Evolutionary conservation across 2,888 invertebrate species (phyloP), one percentile per base, ranked within the genome.

Genomic region (Petrolisthes cinctipes): DNA sequence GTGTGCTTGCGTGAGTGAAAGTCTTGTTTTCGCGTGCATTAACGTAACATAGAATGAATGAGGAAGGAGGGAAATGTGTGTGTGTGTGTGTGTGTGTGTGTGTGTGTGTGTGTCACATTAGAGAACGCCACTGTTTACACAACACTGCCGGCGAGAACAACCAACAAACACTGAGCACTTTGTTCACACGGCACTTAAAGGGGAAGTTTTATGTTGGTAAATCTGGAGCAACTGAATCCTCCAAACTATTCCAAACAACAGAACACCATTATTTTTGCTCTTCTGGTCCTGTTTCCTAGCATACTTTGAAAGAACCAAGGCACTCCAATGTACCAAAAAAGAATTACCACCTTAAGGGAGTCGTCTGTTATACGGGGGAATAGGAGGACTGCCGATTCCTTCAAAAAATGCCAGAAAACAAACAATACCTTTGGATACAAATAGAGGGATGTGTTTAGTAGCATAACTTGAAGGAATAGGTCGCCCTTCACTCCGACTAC

Each of bases 81-180:
- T 56, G 54, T 73, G 56, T 51, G 53, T 54, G 11, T 57, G 75
- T 68, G 51, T 82, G 53, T 53, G 71, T 68, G 51, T 71, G 51
- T 82, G 53, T 82, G 51, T 82, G 17, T 82, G 51, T 37, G 51
- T 71, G 53, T 82, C 17, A n/a, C 6, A 71, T 5, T 82, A 9
- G 23, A 17, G 6, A 54, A 7, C n/a, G 81, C n/a, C 9, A 23
- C 23, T 82, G 68, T 82, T 66, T 82, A 68, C 68, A 68, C 20
- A 81, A 81, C 81, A 81, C 9, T 81, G 81, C 20, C 61, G 81
- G 81, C 61, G 81, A 61, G 81, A 81, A 81, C 81, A 81, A 81
- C 57, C 81, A 81, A 81, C 81, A 81, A 81, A 81, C 81, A 81
- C 61, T 11, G 37, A 81, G 37, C 20, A 57, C 81, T 81, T 81